Evolutionary conservation across 2,888 invertebrate genomes (phyloP).

Genomic region (Drosophila hamatofila): DNA sequence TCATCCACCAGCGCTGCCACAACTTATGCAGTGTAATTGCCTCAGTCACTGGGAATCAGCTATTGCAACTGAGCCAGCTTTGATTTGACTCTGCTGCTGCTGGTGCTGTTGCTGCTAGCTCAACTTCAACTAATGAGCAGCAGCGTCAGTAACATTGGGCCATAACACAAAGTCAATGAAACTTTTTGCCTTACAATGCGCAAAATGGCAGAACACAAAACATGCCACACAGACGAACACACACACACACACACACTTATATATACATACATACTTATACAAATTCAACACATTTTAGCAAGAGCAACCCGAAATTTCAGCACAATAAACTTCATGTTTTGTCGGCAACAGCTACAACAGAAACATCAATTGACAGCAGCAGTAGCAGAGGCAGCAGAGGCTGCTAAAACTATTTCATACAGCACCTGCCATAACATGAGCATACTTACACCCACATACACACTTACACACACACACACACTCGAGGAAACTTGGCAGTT

Average conservation of each 20-base stretch:
- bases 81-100: slow-evolving; percentile 34
- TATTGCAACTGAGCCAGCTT: slow-evolving; percentile 42
- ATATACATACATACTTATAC: neutral
- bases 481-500: slow-evolving; percentile 62
- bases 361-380: slow-evolving; percentile 54
- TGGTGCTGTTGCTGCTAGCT: slow-evolving; percentile 2
- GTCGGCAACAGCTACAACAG: slow-evolving; percentile 35
- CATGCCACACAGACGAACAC: slow-evolving; percentile 24
- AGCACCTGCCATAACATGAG: slow-evolving; percentile 72
- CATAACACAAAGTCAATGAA: slow-evolving; percentile 58
- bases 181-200: slow-evolving; percentile 56
- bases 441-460: slow-evolving; percentile 20
- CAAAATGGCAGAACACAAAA: slow-evolving; percentile 49
- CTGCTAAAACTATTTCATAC: slow-evolving; percentile 64
- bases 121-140: slow-evolving; percentile 63
- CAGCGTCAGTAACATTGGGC: slow-evolving; percentile 21
- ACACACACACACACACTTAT: slow-evolving; percentile 3
- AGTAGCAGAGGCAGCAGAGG: slow-evolving; percentile 39
- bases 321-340: slow-evolving; percentile 67
- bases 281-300: slow-evolving; percentile 38
- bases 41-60: slow-evolving; percentile 29
- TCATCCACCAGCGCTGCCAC: neutral
- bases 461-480: slow-evolving; percentile 10
- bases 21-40: slow-evolving; percentile 19
- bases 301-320: slow-evolving; percentile 48